Conservation (phyloP, 1,140 invertebrate species). For the Plectrocnemia conspersa region DNA sequence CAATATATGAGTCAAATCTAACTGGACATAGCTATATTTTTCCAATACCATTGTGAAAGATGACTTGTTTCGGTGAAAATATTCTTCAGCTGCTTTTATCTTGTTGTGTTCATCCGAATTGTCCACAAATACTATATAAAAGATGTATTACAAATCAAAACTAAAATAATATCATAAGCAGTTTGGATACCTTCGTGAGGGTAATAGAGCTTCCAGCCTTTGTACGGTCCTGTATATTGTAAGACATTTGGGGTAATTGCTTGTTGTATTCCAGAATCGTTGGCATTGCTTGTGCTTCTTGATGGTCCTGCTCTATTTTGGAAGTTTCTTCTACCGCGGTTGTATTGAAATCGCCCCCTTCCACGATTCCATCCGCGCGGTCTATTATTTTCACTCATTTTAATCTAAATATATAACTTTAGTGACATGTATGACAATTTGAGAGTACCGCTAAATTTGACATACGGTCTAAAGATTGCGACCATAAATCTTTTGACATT, state of each 20-base stretch:
- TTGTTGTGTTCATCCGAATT: constrained; percentile 47
- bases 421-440: background rate
- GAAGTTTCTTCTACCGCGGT: background rate
- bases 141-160: constrained; percentile 19
- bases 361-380: constrained; percentile 3
- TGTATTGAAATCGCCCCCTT: background rate
- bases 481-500: too few species aligned
- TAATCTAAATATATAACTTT: background rate
- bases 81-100: constrained; percentile 53
- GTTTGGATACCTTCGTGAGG: constrained; percentile 54
- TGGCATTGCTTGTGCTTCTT: too few species aligned
- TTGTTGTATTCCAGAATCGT: too few species aligned
- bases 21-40: constrained; percentile 55
- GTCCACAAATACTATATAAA: constrained; percentile 51
- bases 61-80: constrained; percentile 52
- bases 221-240: constrained; percentile 45
- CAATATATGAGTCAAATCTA: constrained; percentile 62
- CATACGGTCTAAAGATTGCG: too few species aligned
- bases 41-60: constrained; percentile 59
- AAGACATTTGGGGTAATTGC: too few species aligned
- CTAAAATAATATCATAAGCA: constrained; percentile 28
- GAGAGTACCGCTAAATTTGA: background rate
- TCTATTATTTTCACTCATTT: too few species aligned
- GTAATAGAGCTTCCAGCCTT: constrained; percentile 67
- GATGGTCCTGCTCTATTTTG: too few species aligned